Evolutionary conservation across 2,113 vertebrate species (phyloP), one percentile per base, ranked within the genome.

Genomic region (Anseranas semipalmata): DNA sequence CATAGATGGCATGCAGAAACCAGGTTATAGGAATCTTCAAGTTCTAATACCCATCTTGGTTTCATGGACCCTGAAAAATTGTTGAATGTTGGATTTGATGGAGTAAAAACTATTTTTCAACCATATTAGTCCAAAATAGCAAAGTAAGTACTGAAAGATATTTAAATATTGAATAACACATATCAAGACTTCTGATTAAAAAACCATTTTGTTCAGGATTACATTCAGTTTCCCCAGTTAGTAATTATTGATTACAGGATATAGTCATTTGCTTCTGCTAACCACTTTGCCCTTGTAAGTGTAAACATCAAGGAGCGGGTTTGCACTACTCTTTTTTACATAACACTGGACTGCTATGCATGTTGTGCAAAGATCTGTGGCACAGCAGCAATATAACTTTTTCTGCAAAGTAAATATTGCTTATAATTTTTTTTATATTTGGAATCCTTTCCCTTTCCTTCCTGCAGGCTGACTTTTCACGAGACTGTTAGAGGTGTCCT

Each of bases 181-280:
- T 73, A 73, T 41, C 81, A 93, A 93, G 88, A 84, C 18, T 67
- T 94, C 76, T 75, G 70, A 95, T 89, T 92, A 89, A 92, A 85
- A 72, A 87, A 87, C 52, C n/a, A 58, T 85, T 96, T 89, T 89
- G 66, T 91, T 87, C 62, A 58, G 83, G 92, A 90, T 96, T 94
- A 71, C 56, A 84, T 92, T 95, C 56, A 45, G 65, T 89, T 96
- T 93, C 53, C 88, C 59, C 53, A 76, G 89, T 58, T 92, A 70
- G 83, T 79, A 86, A 89, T 89, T 93, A 94, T 82, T 94, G 95
- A 93, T 96, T 92, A 92, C 73, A 79, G 90, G 73, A 82, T 92
- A 80, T 60, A 92, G 67, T 70, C 24, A 75, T 89, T 96, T 95
- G 77, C 90, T 92, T 90, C 90, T 84, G 79, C 45, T 94, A 89